Evolutionary conservation across 2,888 invertebrate genomes (phyloP), one percentile per base, ranked within the genome.

Genomic region (Drosophila histrio): DNA sequence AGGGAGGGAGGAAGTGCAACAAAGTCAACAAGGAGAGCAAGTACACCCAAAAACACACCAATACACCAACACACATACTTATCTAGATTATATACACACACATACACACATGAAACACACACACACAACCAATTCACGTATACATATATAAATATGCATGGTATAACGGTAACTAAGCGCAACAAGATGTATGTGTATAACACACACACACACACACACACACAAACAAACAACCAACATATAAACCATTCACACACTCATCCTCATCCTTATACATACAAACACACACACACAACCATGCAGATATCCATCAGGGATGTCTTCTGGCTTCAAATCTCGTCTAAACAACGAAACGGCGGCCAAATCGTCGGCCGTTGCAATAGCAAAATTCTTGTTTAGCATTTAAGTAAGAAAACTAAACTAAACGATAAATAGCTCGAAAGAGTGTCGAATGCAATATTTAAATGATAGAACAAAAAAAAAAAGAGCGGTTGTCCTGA

Each of bases 381-480:
- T 85, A 82, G 82, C 60, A 64, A 86, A 86, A 86, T 83, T 82
- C 80, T 80, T 86, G 74, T 83, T 84, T 82, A 82, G 82, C 78
- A 71, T 80, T 75, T 82, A 82, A 82, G 86, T 83, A 82, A 56
- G 43, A 52, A 43, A 13, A 21, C n/a, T 19, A 38, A 39, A 34
- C 53, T 34, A 21, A 24, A 46, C 43, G 21, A 58, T 32, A 58
- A 60, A 54, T 39, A 57, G 58, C 36, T 38, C 46, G 56, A 43
- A 17, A 36, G 44, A 38, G 38, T 58, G 72, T 72, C 44, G 57
- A 69, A 56, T 63, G 74, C 73, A 73, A 63, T 67, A 69, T 74
- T 30, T 30, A 54, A 24, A 39, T 15, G 21, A 38, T 24, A 44
- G 24, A 34, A 17, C 36, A 11, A 44, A 21, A 15, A 24, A 49